phyloP scores from a whole-genome alignment of 2,888 invertebrate species.

The Microplitis deprimator region DNA sequence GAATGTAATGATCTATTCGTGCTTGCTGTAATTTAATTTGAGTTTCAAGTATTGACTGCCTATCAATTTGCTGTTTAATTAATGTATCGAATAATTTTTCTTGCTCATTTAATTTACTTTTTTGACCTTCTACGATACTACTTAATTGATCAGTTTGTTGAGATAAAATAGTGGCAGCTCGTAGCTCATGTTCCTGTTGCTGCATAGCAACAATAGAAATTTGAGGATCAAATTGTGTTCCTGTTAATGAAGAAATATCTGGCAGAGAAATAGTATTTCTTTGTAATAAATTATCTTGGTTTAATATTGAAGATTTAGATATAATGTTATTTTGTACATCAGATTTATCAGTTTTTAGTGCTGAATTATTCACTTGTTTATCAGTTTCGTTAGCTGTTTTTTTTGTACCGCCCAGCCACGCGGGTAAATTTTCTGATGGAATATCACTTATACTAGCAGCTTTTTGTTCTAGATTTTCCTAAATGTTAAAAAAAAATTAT shows the following conservation, averaged over 20 bases:
- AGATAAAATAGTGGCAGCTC: constrained; percentile 58
- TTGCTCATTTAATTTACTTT: constrained; percentile 56
- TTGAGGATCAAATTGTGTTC: constrained; percentile 62
- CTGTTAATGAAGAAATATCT: constrained; percentile 54
- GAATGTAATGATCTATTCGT: constrained; percentile 62
- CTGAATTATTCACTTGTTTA: constrained; percentile 32
- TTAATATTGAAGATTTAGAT: not conserved
- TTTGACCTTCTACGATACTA: constrained; percentile 58
- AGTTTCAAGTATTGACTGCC: constrained; percentile 60
- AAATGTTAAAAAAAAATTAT: not conserved
- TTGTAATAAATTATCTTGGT: constrained; percentile 18
- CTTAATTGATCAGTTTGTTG: constrained; percentile 62
- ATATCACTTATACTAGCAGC: not conserved
- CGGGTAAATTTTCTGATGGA: constrained; percentile 60
- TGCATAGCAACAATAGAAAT: constrained; percentile 61
- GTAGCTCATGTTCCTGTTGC: constrained; percentile 63
- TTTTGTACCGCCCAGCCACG: constrained; percentile 63
- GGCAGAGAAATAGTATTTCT: constrained; percentile 41
- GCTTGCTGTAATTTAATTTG: constrained; percentile 66
- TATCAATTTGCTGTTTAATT: constrained; percentile 62
- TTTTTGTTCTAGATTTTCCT: constrained; percentile 1
- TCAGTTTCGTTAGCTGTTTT: constrained; percentile 44
- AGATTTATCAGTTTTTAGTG: constrained; percentile 35
- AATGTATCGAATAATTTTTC: constrained; percentile 63
- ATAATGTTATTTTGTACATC: constrained; percentile 18